Evolutionary conservation across 2,797 vertebrate species (phyloP).

Genomic region (Sylvia borin): DNA sequence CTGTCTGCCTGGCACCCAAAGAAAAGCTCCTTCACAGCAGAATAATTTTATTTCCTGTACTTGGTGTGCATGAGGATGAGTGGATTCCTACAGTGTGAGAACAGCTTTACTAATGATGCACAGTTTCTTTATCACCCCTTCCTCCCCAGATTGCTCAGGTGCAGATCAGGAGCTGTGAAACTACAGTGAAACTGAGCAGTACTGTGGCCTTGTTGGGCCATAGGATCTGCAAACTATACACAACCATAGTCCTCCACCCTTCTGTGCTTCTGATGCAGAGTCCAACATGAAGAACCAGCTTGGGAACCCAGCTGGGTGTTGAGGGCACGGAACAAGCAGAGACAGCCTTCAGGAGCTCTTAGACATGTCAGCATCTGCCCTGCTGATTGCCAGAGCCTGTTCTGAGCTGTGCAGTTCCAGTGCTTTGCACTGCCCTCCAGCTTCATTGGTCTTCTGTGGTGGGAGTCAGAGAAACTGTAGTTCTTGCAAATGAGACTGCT

Average conservation of each 20-base stretch:
- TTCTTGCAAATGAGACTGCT: not conserved
- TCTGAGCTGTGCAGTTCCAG: not conserved
- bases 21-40: not conserved
- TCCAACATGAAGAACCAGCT: not conserved
- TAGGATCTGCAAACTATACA: accelerated
- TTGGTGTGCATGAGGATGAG: not conserved
- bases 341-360: not conserved
- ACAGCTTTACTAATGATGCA: not conserved
- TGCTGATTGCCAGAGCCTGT: not conserved
- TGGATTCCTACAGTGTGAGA: not conserved
- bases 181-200: not conserved
- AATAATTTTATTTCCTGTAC: not conserved
- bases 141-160: not conserved
- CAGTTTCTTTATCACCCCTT: not conserved
- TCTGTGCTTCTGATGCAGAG: not conserved
- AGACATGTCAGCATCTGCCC: not conserved
- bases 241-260: not conserved
- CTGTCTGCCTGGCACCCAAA: not conserved
- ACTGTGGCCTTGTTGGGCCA: accelerated
- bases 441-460: not conserved
- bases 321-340: not conserved
- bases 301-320: not conserved
- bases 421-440: not conserved
- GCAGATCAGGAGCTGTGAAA: not conserved
- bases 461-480: not conserved